Evolutionary conservation across 2,797 vertebrate genomes (phyloP).

Genomic region (Sebastes jordani): DNA sequence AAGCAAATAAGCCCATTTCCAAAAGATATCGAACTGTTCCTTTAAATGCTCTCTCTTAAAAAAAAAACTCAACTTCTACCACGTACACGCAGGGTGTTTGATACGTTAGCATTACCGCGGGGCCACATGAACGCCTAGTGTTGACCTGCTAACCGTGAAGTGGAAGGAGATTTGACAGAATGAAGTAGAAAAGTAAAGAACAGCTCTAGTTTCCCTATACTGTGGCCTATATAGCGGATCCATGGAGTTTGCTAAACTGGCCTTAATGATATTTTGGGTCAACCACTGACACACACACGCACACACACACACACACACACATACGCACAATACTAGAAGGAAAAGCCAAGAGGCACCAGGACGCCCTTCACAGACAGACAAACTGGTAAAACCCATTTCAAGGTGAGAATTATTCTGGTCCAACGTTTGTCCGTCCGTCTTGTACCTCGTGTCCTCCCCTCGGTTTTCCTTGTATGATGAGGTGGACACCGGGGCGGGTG

Average conservation of each 20-base stretch:
- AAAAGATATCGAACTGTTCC: background rate
- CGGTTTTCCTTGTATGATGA: background rate
- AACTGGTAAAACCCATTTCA: background rate
- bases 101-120: background rate
- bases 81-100: background rate
- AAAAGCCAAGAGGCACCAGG: constrained; percentile 26
- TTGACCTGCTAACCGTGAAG: constrained; percentile 30
- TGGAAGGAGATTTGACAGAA: constrained; percentile 15
- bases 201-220: constrained; percentile 52
- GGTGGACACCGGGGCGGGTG: constrained; percentile 7
- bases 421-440: constrained; percentile 7
- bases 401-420: constrained; percentile 8
- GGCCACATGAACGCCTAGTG: background rate
- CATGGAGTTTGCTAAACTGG: constrained; percentile 28
- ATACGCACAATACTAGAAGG: background rate
- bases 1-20: background rate
- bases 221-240: constrained; percentile 68
- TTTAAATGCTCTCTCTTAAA: constrained; percentile 2
- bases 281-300: constrained; percentile 9
- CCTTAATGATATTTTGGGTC: constrained; percentile 19
- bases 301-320: background rate
- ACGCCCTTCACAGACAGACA: constrained; percentile 12
- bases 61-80: background rate
- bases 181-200: constrained; percentile 50
- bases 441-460: constrained; percentile 8